Percentiles rank a stretch among this genome's conserved stretches.
These are phyloP conservation scores for Chalcosyrphus nemorum DNA, from an alignment of 2,888 invertebrate species.

Conservation along the genomic window DNA sequence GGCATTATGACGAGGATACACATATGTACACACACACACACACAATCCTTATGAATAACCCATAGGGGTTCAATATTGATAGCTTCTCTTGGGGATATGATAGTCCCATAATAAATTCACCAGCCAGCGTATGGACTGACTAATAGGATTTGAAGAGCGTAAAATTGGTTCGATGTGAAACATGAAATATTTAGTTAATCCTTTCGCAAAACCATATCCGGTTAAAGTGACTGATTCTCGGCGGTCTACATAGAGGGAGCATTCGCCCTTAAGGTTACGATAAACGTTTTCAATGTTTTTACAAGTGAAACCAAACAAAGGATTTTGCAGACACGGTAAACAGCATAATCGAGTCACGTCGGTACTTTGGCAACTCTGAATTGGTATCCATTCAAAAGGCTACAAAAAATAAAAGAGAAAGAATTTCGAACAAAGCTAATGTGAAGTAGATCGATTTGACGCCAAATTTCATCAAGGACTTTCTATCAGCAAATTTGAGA, in stretches of 20 bases:
- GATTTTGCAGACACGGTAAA: slow-evolving; percentile 31
- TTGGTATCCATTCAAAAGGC: too few species aligned
- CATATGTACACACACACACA: slow-evolving; percentile 3
- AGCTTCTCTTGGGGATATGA: slow-evolving; percentile 73
- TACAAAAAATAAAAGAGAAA: too few species aligned
- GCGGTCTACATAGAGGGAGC: too few species aligned
- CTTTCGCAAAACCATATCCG: slow-evolving; percentile 76
- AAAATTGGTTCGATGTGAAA: slow-evolving; percentile 82
- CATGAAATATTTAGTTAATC: slow-evolving; percentile 83
- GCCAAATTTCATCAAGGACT: too few species aligned
- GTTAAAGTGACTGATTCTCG: slow-evolving; percentile 29
- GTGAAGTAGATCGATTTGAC: too few species aligned
- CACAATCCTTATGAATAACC: slow-evolving; percentile 63
- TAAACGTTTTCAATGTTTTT: slow-evolving; percentile 3
- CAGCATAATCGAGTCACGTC: slow-evolving; percentile 46
- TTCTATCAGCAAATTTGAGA: too few species aligned
- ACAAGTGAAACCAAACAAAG: slow-evolving; percentile 54
- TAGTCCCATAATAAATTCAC: slow-evolving; percentile 74
- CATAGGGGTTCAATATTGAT: slow-evolving; percentile 73
- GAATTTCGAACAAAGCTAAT: too few species aligned
- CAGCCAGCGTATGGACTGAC: slow-evolving; percentile 79
- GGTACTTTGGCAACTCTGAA: too few species aligned
- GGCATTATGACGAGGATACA: slow-evolving; percentile 31
- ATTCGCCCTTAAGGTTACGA: not conserved
- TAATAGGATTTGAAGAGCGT: slow-evolving; percentile 83